Conservation (phyloP, 2,888 invertebrate species). For the Epinotia brunnichana region DNA sequence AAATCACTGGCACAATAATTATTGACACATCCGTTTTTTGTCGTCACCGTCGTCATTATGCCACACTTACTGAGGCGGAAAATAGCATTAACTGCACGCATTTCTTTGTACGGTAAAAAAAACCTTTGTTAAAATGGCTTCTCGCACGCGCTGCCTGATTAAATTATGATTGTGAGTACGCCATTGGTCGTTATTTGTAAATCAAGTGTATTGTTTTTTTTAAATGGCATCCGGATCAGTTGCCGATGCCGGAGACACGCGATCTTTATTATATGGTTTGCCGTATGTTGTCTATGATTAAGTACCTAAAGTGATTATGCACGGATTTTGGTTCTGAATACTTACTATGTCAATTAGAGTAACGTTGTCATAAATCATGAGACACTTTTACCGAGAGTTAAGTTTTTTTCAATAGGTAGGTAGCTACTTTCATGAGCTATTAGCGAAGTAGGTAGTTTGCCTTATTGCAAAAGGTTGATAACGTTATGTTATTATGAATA, state of each 20-base stretch:
- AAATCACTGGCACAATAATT: constrained; percentile 53
- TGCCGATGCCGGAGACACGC: constrained; percentile 63
- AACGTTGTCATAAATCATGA: neutral
- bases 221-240: constrained; percentile 45
- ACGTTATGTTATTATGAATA: neutral
- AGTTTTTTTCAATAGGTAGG: neutral
- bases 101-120: constrained; percentile 58
- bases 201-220: constrained; percentile 64
- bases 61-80: constrained; percentile 62
- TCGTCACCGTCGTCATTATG: constrained; percentile 54
- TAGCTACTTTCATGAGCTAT: neutral
- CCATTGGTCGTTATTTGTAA: constrained; percentile 77
- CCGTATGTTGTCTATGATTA: constrained; percentile 38
- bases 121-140: constrained; percentile 53
- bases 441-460: neutral
- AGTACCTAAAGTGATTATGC: constrained; percentile 20
- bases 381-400: neutral
- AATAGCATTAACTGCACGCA: constrained; percentile 74
- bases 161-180: constrained; percentile 70
- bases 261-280: constrained; percentile 47
- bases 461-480: neutral
- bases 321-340: neutral
- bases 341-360: neutral
- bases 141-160: constrained; percentile 63
- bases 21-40: constrained; percentile 64